phyloP scores from a whole-genome alignment of 2,888 invertebrate species.

The Agonum fuliginosum region DNA sequence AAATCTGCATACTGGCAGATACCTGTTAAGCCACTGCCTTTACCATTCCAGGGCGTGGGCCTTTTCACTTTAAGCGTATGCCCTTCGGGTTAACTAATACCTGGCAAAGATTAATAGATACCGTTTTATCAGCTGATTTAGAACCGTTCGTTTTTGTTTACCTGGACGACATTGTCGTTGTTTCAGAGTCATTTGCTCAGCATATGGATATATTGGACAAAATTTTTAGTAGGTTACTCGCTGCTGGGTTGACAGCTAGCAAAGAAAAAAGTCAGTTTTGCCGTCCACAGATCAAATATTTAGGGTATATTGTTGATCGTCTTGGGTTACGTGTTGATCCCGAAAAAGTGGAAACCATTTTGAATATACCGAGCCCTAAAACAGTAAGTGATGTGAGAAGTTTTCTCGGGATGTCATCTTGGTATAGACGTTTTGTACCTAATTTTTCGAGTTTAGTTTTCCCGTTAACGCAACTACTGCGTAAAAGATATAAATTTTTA shows the following conservation, averaged over 20 bases:
- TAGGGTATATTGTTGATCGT: constrained; percentile 65
- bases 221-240: constrained; percentile 63
- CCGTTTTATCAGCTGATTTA: constrained; percentile 62
- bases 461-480: constrained; percentile 5
- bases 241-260: constrained; percentile 63
- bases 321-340: constrained; percentile 62
- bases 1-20: constrained; percentile 63
- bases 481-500: neutral
- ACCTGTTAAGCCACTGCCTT: constrained; percentile 64
- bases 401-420: constrained; percentile 60
- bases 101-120: constrained; percentile 64
- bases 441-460: constrained; percentile 53
- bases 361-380: constrained; percentile 56
- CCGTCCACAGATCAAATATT: constrained; percentile 62
- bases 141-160: constrained; percentile 64
- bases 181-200: constrained; percentile 61
- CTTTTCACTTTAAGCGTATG: constrained; percentile 65
- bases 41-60: constrained; percentile 63
- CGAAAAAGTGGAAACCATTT: constrained; percentile 59
- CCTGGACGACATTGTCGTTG: constrained; percentile 64
- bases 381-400: constrained; percentile 55
- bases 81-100: constrained; percentile 64
- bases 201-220: constrained; percentile 61
- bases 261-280: constrained; percentile 65
- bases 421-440: constrained; percentile 61